Percentiles rank a stretch among this genome's conserved stretches.
phyloP scores from a whole-genome alignment of 2,888 invertebrate genomes.

The Malthinus flaveolus region DNA sequence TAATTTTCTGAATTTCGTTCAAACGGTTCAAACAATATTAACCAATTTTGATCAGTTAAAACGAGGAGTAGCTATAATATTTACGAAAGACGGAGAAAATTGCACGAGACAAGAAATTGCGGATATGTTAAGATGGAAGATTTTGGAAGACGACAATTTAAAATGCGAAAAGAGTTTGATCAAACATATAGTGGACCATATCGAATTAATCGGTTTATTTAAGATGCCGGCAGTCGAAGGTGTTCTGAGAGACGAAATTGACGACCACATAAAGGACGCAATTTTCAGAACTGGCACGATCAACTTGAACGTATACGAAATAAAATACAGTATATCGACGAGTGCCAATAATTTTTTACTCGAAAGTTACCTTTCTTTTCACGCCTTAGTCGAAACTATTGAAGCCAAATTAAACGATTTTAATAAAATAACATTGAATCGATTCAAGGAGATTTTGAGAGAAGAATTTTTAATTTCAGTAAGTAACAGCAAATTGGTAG shows the following conservation, averaged over 20 bases:
- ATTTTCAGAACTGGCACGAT: conserved; percentile 8
- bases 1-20: conserved; percentile 10
- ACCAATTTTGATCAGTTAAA: conserved; percentile 13
- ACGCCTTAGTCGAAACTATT: background rate
- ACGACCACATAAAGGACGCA: conserved; percentile 8
- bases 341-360: conserved; percentile 5
- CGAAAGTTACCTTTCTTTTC: conserved; percentile 16
- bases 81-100: conserved; percentile 12
- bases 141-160: conserved; percentile 1
- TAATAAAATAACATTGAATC: background rate
- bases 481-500: too few species aligned
- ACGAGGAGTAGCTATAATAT: conserved; percentile 13
- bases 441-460: background rate
- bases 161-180: conserved; percentile 9
- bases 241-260: conserved; percentile 9
- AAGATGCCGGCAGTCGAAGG: conserved; percentile 10
- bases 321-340: conserved; percentile 17
- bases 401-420: background rate
- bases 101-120: background rate
- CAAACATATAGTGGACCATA: conserved; percentile 8
- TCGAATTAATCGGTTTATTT: conserved; percentile 12
- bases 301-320: conserved; percentile 6
- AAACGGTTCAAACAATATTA: conserved; percentile 15
- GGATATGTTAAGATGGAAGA: conserved; percentile 1
- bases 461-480: too few species aligned